Base-by-base conservation (phyloP, 2,888 invertebrate genomes). In the Eledona agricola region DNA sequence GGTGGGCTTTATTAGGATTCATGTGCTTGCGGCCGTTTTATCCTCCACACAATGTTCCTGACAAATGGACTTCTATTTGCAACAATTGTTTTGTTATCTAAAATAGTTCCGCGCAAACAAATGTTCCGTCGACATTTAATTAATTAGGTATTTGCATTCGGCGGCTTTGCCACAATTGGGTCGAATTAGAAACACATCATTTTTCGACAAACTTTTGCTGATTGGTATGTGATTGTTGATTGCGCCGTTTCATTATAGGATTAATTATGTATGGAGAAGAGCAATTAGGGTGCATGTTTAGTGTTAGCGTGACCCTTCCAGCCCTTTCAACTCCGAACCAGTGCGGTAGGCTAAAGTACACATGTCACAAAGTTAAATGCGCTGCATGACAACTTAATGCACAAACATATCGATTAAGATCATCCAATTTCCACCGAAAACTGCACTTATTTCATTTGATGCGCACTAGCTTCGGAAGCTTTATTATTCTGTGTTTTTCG, bases 281-380 rank as follows among this genome's bases (percentile, higher is more conserved):
- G 64, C 65, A 68, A 68, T 69, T 66, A 68, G 63, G 58, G 65
- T 65, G 65, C 66, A 67, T 69, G 67, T 67, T 60, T 54, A 64
- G 63, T 61, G 64, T 52, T 63, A 60, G 63, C 63, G 63, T 65
- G 69, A 67, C 66, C 66, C 62, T 59, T 58, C 55, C 56, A 58
- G 52, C 55, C 60, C 56, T 60, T 65, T 60, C 61, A 60, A 42
- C 53, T 58, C 57, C 35, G 34, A 58, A 55, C 55, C 55, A 45
- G 46, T 49, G 55, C 28, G 57, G 46, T 61, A 57, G 57, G 45
- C 63, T 62, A 65, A 67, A 67, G 57, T 63, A 64, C 64, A 68
- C 69, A 66, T 66, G 69, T 66, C 65, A 67, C 59, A 63, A 66
- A 66, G 64, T 66, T 68, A 66, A 66, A 69, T 69, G 65, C 66